Conservation (phyloP, 92 coral and sea anemone species). For the Porites rus region DNA sequence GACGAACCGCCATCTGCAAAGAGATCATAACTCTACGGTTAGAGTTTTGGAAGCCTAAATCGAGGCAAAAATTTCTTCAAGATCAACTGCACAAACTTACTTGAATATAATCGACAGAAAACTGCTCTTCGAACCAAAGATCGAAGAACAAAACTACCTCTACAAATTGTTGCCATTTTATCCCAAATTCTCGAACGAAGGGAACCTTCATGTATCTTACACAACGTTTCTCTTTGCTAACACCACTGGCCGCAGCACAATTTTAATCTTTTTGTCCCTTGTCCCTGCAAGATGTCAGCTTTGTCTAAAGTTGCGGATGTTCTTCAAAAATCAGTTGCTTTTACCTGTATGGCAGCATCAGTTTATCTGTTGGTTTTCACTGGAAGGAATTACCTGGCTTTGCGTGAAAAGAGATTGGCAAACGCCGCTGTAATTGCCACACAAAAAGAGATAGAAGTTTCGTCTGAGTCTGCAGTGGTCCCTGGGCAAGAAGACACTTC, state of each 20-base stretch:
- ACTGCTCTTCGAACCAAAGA: constrained; percentile 45
- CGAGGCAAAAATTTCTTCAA: not conserved
- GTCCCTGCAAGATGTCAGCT: constrained; percentile 23
- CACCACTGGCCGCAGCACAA: not conserved
- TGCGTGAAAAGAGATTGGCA: constrained; percentile 39
- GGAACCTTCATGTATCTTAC: not conserved
- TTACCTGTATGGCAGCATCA: constrained; percentile 48
- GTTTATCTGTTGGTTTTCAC: constrained; percentile 55
- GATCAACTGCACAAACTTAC: constrained; percentile 45
- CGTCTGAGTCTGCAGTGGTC: not conserved
- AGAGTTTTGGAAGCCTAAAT: not conserved
- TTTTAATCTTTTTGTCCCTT: too few relatives aligned
- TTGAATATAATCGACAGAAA: constrained; percentile 57
- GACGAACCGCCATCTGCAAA: constrained; percentile 57
- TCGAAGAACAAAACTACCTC: constrained; percentile 23
- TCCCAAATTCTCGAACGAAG: constrained; percentile 23
- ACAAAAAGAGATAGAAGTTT: not conserved
- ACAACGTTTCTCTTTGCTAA: not conserved
- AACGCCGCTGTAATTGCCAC: constrained; percentile 12
- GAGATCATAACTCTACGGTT: not conserved
- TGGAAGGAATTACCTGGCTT: constrained; percentile 44
- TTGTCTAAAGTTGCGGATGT: constrained; percentile 60
- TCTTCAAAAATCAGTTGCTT: constrained; percentile 68
- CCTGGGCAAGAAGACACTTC: not conserved
- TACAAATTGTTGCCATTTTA: constrained; percentile 74